A percentile compares a stretch with the other conserved stretches of the same genome.
These are phyloP conservation scores for Melinaea menophilus DNA, from an alignment of 2,888 invertebrate genomes.

Conservation along the genomic window DNA sequence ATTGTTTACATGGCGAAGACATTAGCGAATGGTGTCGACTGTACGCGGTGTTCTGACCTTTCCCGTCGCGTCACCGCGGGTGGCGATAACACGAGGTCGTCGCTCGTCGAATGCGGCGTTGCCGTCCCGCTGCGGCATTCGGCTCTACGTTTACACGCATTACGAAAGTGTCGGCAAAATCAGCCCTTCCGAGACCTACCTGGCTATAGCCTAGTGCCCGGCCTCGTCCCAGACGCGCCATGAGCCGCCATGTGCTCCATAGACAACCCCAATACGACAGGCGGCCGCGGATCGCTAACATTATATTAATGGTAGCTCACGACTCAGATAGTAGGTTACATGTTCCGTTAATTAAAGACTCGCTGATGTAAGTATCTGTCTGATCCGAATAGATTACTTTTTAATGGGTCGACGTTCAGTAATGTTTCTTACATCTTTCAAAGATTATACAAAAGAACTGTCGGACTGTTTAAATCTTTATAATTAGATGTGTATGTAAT, in stretches of 20 bases:
- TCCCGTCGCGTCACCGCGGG: slow-evolving; percentile 66
- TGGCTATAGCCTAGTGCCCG: slow-evolving; percentile 3
- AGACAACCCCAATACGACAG: slow-evolving; percentile 27
- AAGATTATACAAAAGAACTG: neutral
- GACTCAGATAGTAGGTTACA: neutral
- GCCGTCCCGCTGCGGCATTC: slow-evolving; percentile 63
- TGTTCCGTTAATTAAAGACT: slow-evolving; percentile 5
- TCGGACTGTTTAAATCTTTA: too few species aligned
- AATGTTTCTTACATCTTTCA: neutral
- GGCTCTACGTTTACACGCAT: slow-evolving; percentile 40
- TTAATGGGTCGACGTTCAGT: neutral
- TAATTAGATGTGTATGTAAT: too few species aligned
- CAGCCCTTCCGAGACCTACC: slow-evolving; percentile 30
- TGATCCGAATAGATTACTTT: slow-evolving; percentile 1
- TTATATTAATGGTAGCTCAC: neutral
- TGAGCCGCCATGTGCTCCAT: slow-evolving; percentile 39
- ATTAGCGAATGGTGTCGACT: slow-evolving; percentile 52
- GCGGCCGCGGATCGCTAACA: neutral
- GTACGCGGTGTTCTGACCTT: slow-evolving; percentile 67
- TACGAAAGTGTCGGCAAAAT: slow-evolving; percentile 48
- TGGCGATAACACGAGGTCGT: slow-evolving; percentile 73
- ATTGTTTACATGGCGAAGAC: slow-evolving; percentile 68
- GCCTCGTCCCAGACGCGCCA: slow-evolving; percentile 44
- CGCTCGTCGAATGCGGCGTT: slow-evolving; percentile 67
- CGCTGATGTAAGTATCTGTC: slow-evolving; percentile 1